Evolutionary conservation across 2,888 invertebrate genomes (phyloP).

Genomic region (Synanthedon vespiformis): DNA sequence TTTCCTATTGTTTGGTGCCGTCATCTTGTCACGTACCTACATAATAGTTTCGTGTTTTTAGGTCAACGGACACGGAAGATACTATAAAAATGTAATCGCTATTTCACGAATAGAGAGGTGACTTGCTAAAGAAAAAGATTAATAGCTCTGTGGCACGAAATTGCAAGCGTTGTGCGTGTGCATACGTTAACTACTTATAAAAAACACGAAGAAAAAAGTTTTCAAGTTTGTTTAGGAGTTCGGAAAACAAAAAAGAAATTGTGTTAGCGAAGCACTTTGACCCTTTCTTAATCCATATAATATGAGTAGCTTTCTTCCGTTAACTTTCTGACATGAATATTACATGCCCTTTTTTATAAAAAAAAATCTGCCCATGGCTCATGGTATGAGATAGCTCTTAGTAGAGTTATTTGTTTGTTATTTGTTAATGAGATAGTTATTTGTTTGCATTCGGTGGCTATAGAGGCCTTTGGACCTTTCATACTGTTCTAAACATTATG

Average conservation of each 20-base stretch:
- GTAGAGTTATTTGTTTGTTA: too few species aligned
- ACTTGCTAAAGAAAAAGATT: conserved; percentile 17
- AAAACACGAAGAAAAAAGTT: background rate
- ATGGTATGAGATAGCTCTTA: too few species aligned
- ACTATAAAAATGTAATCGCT: conserved; percentile 3
- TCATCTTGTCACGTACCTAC: too few species aligned
- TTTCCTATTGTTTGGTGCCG: too few species aligned
- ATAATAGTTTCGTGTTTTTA: background rate
- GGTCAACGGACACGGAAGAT: background rate
- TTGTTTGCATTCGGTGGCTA: too few species aligned
- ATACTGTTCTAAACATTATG: too few species aligned
- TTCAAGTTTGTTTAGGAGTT: background rate
- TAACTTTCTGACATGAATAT: too few species aligned
- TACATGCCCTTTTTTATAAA: too few species aligned
- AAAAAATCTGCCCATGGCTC: too few species aligned
- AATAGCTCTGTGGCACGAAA: conserved; percentile 23
- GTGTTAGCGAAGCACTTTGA: background rate
- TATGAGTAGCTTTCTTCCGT: too few species aligned
- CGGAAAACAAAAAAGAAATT: background rate
- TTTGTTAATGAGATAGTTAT: too few species aligned
- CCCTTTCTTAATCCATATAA: background rate
- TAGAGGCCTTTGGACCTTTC: too few species aligned
- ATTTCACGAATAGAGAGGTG: conserved; percentile 7
- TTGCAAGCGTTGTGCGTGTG: conserved; percentile 5
- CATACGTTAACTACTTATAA: background rate